Percentiles rank a stretch among this genome's conserved stretches.
Conservation (phyloP, 2,113 vertebrate genomes). For the Montifringilla adamsi region DNA sequence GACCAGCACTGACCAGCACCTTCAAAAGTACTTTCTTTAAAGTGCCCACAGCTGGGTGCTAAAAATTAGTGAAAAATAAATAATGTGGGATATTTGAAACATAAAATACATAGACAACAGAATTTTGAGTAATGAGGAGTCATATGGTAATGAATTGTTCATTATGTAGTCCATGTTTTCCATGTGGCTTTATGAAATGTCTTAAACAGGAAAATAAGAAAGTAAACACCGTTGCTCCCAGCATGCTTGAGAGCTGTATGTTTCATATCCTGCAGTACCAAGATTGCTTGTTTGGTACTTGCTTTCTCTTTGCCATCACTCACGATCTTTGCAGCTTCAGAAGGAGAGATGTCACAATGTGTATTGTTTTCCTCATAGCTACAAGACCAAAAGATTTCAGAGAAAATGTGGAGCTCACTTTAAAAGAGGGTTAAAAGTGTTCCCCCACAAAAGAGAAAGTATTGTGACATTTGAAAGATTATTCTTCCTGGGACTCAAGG, state of each 20-base stretch:
- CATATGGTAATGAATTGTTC: background rate
- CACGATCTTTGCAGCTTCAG: background rate
- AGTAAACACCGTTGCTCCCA: background rate
- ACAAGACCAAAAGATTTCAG: background rate
- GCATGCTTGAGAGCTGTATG: background rate
- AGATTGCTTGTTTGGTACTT: background rate
- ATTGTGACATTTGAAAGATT: slow-evolving; percentile 60
- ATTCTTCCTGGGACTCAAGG: slow-evolving; percentile 26
- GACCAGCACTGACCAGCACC: background rate
- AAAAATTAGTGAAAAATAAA: background rate
- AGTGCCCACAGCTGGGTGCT: background rate
- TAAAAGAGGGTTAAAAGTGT: slow-evolving; percentile 16
- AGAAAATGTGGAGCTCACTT: background rate
- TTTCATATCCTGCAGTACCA: background rate
- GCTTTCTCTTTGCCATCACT: background rate
- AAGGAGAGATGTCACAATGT: accelerated
- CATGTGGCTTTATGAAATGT: background rate
- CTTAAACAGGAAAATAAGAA: background rate
- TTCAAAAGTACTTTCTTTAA: background rate
- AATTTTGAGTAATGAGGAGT: background rate
- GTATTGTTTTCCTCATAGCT: background rate
- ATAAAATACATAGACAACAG: background rate
- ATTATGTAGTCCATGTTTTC: background rate
- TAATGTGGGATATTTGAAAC: background rate
- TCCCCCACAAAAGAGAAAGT: slow-evolving; percentile 48